Evolutionary conservation across 1,140 invertebrate genomes (phyloP).

Genomic region (Aphelenchoides besseyi): DNA sequence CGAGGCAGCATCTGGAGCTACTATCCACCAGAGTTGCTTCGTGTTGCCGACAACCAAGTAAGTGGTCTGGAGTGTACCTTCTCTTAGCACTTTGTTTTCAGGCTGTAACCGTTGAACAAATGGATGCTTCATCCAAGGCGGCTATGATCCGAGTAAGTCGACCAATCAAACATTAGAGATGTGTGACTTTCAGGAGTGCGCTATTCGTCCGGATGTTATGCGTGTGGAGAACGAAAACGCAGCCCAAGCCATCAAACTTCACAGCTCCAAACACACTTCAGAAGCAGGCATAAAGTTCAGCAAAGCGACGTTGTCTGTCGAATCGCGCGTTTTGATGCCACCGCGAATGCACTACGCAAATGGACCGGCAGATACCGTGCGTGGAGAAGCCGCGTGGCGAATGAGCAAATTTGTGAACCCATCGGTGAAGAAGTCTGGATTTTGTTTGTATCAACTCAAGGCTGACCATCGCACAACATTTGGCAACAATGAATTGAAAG

Average conservation of each 20-base stretch:
- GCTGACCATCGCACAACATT: not conserved
- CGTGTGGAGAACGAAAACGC: not conserved
- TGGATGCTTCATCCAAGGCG: slow-evolving; percentile 11
- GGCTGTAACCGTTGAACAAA: slow-evolving; percentile 3
- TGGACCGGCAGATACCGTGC: not conserved
- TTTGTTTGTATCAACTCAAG: not conserved
- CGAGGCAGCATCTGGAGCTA: not conserved
- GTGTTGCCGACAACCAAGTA: slow-evolving; percentile 14
- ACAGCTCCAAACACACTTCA: not conserved
- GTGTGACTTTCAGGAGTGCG: not conserved
- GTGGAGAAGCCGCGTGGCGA: slow-evolving; percentile 13
- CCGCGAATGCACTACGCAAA: not conserved
- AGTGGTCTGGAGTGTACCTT: no score
- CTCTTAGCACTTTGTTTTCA: not conserved
- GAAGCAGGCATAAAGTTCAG: slow-evolving; percentile 8
- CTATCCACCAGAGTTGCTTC: not conserved
- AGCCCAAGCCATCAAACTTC: not conserved
- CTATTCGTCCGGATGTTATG: slow-evolving; percentile 14
- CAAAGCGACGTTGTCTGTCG: not conserved
- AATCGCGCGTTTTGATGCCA: not conserved
- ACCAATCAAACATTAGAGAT: not conserved
- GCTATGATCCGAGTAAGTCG: not conserved
- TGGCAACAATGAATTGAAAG: not conserved
- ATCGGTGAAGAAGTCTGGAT: not conserved
- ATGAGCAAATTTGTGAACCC: not conserved